Evolutionary conservation across 2,113 vertebrate species (phyloP).

Genomic region (Cygnus atratus): DNA sequence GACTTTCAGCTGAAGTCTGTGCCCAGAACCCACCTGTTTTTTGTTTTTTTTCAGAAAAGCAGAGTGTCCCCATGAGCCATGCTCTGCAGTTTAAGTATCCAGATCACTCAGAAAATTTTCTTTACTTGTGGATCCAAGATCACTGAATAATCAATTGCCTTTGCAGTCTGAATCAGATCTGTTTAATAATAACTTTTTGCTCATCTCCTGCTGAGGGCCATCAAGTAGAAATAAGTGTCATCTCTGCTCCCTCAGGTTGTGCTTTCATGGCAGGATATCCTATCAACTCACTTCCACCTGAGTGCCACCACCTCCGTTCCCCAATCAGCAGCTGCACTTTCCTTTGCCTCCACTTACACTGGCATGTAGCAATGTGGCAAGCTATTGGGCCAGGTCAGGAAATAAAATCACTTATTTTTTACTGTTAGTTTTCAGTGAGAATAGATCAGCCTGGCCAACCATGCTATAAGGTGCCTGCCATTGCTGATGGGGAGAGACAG

Average conservation of each 20-base stretch:
- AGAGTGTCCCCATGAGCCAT: not conserved
- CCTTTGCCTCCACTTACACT: not conserved
- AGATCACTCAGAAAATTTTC: not conserved
- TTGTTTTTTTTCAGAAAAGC: not conserved
- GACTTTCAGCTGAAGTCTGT: not conserved
- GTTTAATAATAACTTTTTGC: not conserved
- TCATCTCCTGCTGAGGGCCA: not conserved
- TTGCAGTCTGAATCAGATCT: not conserved
- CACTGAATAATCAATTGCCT: not conserved
- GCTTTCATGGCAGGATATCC: not conserved
- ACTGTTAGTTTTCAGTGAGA: not conserved
- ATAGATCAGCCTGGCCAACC: not conserved
- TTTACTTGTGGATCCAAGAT: not conserved
- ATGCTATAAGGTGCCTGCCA: not conserved
- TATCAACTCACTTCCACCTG: not conserved
- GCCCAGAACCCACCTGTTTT: not conserved
- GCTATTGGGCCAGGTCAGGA: not conserved
- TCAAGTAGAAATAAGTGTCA: not conserved
- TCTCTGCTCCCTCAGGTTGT: not conserved
- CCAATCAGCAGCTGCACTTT: not conserved
- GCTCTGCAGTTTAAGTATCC: not conserved
- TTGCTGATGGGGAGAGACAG: not conserved
- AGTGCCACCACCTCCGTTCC: not conserved
- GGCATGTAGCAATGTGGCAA: not conserved
- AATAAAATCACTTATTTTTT: not conserved